A percentile compares a stretch with the other conserved stretches of the same genome.
Conservation (phyloP, 2,113 vertebrate genomes). For the Rhinolophus sinicus region DNA sequence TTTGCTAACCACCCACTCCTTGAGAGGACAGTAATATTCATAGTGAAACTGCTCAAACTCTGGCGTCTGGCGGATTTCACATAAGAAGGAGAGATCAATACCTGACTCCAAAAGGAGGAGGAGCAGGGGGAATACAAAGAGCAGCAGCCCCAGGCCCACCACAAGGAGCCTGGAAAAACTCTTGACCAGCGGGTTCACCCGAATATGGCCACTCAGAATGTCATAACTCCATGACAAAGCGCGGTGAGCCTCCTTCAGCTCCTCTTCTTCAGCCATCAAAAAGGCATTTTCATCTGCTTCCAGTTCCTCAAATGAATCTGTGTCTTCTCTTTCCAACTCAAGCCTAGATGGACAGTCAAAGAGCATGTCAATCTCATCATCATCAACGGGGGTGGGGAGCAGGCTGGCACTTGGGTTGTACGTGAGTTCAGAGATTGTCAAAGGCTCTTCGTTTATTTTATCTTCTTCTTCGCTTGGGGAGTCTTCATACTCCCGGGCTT, state of each 20-base stretch:
- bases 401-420: constrained; percentile 97
- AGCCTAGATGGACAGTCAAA: constrained; percentile 93
- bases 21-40: constrained; percentile 97
- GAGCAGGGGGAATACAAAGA: constrained; percentile 91
- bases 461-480: constrained; percentile 84
- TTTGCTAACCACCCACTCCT: constrained; percentile 95
- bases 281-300: constrained; percentile 89
- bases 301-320: constrained; percentile 93
- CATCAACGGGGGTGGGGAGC: constrained; percentile 94
- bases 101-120: constrained; percentile 97
- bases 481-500: constrained; percentile 82
- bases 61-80: constrained; percentile 97
- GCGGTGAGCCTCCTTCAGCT: constrained; percentile 87
- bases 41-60: constrained; percentile 99
- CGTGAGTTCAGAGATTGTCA: constrained; percentile 94
- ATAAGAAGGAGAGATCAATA: constrained; percentile 97
- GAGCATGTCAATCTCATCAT: constrained; percentile 92
- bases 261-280: constrained; percentile 91
- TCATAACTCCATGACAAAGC: constrained; percentile 89
- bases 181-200: constrained; percentile 92
- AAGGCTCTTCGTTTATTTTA: constrained; percentile 86
- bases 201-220: constrained; percentile 90
- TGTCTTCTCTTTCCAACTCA: constrained; percentile 93
- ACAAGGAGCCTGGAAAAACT: constrained; percentile 93
- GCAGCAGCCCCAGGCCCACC: constrained; percentile 91